Conservation (phyloP, 2,888 invertebrate genomes). For the Scaptomyza cyrtandrae region DNA sequence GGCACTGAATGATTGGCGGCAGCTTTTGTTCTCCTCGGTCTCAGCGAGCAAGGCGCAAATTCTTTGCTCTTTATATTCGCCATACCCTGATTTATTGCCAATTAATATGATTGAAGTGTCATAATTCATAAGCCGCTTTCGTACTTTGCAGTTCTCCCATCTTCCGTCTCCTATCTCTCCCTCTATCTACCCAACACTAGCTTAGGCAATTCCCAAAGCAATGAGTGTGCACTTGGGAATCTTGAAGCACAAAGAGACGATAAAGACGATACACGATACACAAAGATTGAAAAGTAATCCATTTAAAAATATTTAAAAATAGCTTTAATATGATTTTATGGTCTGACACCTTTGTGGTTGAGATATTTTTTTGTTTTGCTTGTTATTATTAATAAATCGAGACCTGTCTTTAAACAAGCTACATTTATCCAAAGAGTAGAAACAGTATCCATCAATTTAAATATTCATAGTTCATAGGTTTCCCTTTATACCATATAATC, state of each 20-base stretch:
- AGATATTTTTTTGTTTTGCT: too few species aligned
- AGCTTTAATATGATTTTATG: background rate
- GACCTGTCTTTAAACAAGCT: too few species aligned
- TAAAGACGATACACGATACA: background rate
- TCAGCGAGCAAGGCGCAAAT: slow-evolving; percentile 32
- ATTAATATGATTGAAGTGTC: slow-evolving; percentile 81
- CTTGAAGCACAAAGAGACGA: slow-evolving; percentile 3
- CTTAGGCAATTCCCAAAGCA: slow-evolving; percentile 13
- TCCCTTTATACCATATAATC: background rate
- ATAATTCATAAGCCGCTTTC: slow-evolving; percentile 68
- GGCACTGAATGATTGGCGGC: slow-evolving; percentile 78
- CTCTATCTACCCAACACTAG: too few species aligned
- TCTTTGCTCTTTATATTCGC: slow-evolving; percentile 56
- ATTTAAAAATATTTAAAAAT: background rate
- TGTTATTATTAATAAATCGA: too few species aligned
- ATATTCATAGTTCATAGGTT: too few species aligned
- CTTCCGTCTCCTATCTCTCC: background rate
- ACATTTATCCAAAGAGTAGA: too few species aligned
- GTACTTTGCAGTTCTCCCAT: background rate
- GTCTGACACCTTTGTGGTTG: background rate
- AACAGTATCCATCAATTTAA: too few species aligned
- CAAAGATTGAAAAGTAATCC: slow-evolving; percentile 7
- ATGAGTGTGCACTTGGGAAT: slow-evolving; percentile 42
- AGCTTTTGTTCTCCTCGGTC: slow-evolving; percentile 69
- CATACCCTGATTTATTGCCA: slow-evolving; percentile 78